A percentile compares a stretch with the other conserved stretches of the same genome.
Conservation (phyloP, 2,888 invertebrate genomes). For the Polydrusus tereticollis region DNA sequence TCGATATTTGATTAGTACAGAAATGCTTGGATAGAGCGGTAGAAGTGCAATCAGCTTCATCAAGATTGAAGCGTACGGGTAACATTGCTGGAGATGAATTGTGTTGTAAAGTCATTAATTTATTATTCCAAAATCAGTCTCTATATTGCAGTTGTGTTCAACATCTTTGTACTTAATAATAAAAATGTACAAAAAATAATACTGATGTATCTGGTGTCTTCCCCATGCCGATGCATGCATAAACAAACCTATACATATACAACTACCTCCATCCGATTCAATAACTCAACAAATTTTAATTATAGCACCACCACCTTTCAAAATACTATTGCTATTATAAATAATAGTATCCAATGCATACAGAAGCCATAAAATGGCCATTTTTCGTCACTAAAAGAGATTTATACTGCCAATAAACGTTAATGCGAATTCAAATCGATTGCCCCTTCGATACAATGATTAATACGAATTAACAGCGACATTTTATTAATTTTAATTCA, state of each 20-base stretch:
- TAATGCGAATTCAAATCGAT: slow-evolving; percentile 30
- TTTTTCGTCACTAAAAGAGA: slow-evolving; percentile 27
- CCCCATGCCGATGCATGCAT: too few relatives aligned
- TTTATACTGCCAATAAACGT: slow-evolving; percentile 35
- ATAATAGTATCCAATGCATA: slow-evolving; percentile 39
- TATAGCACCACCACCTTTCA: slow-evolving; percentile 32
- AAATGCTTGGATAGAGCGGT: too few relatives aligned
- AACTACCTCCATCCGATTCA: neutral
- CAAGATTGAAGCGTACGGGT: too few relatives aligned
- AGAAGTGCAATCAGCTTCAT: too few relatives aligned
- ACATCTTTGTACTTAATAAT: too few relatives aligned
- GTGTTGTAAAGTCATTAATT: too few relatives aligned
- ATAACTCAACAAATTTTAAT: slow-evolving; percentile 13
- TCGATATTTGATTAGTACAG: neutral
- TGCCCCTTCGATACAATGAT: slow-evolving; percentile 24
- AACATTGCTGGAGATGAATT: too few relatives aligned
- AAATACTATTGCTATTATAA: slow-evolving; percentile 36
- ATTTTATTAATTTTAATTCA: slow-evolving; percentile 45
- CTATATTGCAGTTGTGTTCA: too few relatives aligned
- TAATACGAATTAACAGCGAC: slow-evolving; percentile 34
- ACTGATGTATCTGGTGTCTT: too few relatives aligned
- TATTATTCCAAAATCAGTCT: too few relatives aligned
- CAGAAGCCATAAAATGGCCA: slow-evolving; percentile 33
- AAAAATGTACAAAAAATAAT: too few relatives aligned
- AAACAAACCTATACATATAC: too few relatives aligned